Evolutionary conservation across 2,797 vertebrate genomes (phyloP).

Genomic region (Bradypodion pumilum): DNA sequence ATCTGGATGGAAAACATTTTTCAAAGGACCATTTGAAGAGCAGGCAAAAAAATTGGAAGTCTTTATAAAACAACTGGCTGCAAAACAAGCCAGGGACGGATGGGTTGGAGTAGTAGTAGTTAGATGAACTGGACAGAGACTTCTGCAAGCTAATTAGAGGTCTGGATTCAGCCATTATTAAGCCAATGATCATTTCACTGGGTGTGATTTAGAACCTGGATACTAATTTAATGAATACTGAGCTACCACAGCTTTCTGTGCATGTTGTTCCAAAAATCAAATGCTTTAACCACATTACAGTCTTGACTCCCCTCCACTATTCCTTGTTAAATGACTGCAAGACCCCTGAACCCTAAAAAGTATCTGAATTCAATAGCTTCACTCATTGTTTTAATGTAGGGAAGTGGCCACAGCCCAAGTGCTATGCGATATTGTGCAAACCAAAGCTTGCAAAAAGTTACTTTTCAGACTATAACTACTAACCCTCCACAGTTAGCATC

Average conservation of each 20-base stretch:
- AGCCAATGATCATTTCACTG: background rate
- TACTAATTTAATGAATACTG: background rate
- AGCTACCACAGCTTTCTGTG: too few species aligned
- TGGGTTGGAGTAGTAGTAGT: background rate
- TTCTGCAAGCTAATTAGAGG: background rate
- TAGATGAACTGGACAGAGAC: accelerated
- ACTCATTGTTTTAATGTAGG: background rate
- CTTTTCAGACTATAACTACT: too few species aligned
- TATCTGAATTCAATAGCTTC: background rate
- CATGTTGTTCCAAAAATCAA: background rate
- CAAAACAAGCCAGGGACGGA: slow-evolving; percentile 6
- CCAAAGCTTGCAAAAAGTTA: too few species aligned
- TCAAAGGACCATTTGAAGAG: slow-evolving; percentile 38
- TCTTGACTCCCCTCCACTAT: too few species aligned
- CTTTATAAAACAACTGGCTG: slow-evolving; percentile 4
- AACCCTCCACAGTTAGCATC: too few species aligned
- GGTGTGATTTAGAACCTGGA: background rate
- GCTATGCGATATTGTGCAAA: background rate
- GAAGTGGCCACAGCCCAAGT: background rate
- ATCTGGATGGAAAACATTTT: slow-evolving; percentile 61
- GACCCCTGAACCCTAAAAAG: background rate
- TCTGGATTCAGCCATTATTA: background rate
- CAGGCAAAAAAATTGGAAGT: background rate
- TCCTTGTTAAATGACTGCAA: background rate
- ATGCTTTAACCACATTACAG: too few species aligned